A percentile compares a stretch with the other conserved stretches of the same genome.
phyloP scores from a whole-genome alignment of 1,140 invertebrate genomes.

The Ostrea denselamellosa region DNA sequence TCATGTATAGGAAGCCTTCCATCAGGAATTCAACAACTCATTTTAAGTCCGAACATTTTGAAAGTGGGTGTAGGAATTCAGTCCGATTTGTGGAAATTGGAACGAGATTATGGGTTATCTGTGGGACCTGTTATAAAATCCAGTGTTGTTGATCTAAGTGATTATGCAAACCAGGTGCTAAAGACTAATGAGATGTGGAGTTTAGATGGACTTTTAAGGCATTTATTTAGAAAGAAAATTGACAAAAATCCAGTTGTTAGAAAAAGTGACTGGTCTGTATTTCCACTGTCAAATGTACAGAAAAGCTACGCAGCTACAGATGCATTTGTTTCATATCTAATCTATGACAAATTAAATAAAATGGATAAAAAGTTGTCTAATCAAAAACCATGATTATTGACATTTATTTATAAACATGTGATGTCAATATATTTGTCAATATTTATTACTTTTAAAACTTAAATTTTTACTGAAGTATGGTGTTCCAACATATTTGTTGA shows the following conservation, averaged over 20 bases:
- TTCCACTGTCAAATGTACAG: conserved; percentile 57
- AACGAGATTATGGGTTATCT: conserved; percentile 59
- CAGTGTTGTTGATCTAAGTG: conserved; percentile 57
- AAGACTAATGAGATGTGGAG: conserved; percentile 62
- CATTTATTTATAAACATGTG: too few species aligned
- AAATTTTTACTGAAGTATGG: too few species aligned
- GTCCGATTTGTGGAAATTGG: conserved; percentile 65
- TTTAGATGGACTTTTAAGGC: conserved; percentile 60
- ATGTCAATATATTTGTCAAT: too few species aligned
- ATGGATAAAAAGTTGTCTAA: neutral
- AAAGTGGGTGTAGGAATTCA: conserved; percentile 62
- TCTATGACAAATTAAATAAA: neutral
- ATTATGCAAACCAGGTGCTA: conserved; percentile 58
- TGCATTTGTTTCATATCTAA: conserved; percentile 59
- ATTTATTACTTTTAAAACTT: too few species aligned
- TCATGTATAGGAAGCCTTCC: conserved; percentile 62
- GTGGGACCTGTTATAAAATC: conserved; percentile 58
- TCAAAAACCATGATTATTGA: neutral
- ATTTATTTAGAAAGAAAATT: conserved; percentile 58
- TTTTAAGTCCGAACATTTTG: conserved; percentile 55
- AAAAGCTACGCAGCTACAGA: conserved; percentile 65
- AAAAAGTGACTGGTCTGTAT: conserved; percentile 63
- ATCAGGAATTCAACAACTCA: conserved; percentile 51
- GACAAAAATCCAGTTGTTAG: conserved; percentile 59
- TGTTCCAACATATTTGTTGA: too few species aligned